Evolutionary conservation across 2,888 invertebrate species (phyloP).

Genomic region (Drosophila siamana): DNA sequence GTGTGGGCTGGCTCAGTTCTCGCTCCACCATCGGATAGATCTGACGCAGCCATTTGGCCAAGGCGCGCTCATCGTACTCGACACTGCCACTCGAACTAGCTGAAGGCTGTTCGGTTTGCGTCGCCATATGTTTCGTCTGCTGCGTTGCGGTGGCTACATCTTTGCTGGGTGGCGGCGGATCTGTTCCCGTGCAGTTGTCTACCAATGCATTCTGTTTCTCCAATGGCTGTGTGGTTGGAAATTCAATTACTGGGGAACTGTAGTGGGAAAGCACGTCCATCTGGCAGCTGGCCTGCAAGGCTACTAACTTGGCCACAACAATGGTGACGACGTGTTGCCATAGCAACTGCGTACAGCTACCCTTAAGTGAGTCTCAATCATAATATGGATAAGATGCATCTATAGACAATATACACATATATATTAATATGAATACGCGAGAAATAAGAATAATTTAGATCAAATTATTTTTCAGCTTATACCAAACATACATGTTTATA

Average conservation of each 20-base stretch:
- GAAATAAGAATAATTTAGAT: no score
- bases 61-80: conserved; percentile 84
- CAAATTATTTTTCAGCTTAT: no score
- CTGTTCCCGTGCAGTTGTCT: conserved; percentile 79
- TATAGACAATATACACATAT: no score
- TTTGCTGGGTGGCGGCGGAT: conserved; percentile 63
- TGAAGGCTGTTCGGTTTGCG: conserved; percentile 84
- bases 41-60: conserved; percentile 86
- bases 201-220: conserved; percentile 83
- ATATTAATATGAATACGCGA: no score
- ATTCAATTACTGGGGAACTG: conserved; percentile 86
- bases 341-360: conserved; percentile 29
- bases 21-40: conserved; percentile 86
- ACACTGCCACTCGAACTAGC: conserved; percentile 4
- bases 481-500: no score
- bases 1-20: conserved; percentile 85
- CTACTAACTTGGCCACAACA: conserved; percentile 23
- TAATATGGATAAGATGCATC: no score
- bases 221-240: conserved; percentile 85
- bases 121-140: conserved; percentile 63
- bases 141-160: conserved; percentile 73
- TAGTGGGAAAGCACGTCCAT: conserved; percentile 86
- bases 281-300: background rate
- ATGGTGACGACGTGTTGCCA: conserved; percentile 10
- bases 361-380: background rate